phyloP scores from a whole-genome alignment of 2,113 vertebrate genomes.

The Actenoides hombroni region DNA sequence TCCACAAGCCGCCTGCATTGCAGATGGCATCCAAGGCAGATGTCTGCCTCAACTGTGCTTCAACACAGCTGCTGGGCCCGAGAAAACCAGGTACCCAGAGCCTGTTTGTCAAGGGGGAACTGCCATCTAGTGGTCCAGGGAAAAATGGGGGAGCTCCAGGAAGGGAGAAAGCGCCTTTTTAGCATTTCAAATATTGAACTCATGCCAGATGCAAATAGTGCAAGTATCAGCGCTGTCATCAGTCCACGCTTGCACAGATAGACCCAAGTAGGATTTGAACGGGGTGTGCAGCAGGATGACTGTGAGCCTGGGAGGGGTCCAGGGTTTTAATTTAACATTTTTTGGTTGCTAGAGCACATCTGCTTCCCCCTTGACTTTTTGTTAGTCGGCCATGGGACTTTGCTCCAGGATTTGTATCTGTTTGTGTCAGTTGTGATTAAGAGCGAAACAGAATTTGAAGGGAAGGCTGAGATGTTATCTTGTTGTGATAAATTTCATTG shows the following conservation, averaged over 20 bases:
- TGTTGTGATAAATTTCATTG: background rate
- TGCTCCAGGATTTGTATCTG: background rate
- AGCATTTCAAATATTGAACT: background rate
- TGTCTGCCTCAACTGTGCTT: background rate
- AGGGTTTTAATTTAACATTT: background rate
- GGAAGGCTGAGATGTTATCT: background rate
- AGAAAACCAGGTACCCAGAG: background rate
- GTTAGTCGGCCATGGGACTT: background rate
- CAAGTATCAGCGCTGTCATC: background rate
- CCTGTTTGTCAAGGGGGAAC: background rate
- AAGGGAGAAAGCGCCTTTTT: background rate
- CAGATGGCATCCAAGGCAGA: background rate
- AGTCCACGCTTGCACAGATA: accelerated
- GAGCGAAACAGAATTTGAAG: background rate
- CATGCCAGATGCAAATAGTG: background rate
- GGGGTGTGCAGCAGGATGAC: background rate
- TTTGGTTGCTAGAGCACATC: background rate
- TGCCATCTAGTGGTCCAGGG: slow-evolving; percentile 45
- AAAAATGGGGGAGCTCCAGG: background rate
- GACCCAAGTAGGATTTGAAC: background rate
- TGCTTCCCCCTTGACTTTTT: background rate
- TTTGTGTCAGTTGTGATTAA: background rate
- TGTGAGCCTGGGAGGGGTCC: background rate
- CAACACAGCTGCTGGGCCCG: background rate
- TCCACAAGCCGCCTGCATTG: background rate